A percentile compares a stretch with the other conserved stretches of the same genome.
Evolutionary conservation across 2,888 invertebrate genomes (phyloP).

Genomic region (Dicyrtoma fusca): DNA sequence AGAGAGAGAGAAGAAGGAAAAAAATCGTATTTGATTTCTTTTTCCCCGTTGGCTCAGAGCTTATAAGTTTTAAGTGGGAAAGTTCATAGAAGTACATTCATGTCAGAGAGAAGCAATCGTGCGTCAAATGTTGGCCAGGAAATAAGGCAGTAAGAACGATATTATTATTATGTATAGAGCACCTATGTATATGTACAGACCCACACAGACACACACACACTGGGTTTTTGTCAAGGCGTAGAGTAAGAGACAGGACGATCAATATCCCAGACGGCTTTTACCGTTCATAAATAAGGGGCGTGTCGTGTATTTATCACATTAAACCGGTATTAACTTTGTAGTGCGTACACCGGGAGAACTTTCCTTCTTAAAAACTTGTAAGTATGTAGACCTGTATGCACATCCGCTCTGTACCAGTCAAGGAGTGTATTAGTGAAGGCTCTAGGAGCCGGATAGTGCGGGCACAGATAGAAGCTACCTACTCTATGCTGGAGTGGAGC

Average conservation of each 20-base stretch:
- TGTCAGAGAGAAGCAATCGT: conserved; percentile 4
- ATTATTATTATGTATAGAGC: neutral
- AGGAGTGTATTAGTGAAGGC: no score
- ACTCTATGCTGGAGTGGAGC: no score
- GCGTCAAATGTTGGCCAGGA: conserved; percentile 8
- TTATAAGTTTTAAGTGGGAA: conserved; percentile 9
- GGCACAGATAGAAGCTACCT: no score
- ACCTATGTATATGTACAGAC: neutral
- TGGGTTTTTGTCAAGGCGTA: conserved; percentile 1
- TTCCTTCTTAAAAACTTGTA: no score
- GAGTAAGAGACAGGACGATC: conserved; percentile 6
- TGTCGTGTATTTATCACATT: conserved; percentile 24
- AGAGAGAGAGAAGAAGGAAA: neutral
- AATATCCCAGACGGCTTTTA: conserved; percentile 22
- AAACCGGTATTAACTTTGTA: conserved; percentile 7
- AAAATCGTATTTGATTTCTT: conserved; percentile 6
- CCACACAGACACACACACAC: neutral
- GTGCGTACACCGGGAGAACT: neutral
- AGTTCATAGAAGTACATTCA: neutral
- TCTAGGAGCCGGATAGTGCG: no score
- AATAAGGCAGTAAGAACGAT: neutral
- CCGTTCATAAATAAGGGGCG: conserved; percentile 23
- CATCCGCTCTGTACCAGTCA: no score
- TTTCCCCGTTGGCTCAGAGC: neutral
- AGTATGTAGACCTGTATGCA: no score